Evolutionary conservation across 2,888 invertebrate species (phyloP).

Genomic region (Ichneumoninae sp.): DNA sequence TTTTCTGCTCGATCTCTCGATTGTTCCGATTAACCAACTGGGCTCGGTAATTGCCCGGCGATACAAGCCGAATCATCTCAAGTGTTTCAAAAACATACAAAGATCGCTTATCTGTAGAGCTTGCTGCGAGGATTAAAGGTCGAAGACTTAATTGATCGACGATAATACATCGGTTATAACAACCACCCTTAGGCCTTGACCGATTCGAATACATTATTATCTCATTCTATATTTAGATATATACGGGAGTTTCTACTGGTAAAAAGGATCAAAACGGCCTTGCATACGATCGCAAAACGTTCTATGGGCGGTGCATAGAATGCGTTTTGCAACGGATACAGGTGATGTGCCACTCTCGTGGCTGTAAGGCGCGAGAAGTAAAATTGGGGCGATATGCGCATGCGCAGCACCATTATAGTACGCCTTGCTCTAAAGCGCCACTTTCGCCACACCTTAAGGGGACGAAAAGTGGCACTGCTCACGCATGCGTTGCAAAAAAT

Average conservation of each 20-base stretch:
- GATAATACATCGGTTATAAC: background rate
- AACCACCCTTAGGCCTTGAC: background rate
- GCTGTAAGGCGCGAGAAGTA: no score
- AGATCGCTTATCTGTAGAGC: background rate
- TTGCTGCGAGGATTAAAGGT: background rate
- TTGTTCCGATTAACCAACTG: background rate
- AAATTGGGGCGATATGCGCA: no score
- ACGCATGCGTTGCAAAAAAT: no score
- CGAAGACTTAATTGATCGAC: background rate
- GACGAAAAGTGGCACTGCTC: no score
- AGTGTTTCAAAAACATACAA: background rate
- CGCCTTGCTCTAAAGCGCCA: no score
- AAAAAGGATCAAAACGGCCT: background rate
- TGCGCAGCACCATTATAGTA: no score
- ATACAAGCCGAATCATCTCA: background rate
- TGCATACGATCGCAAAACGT: background rate
- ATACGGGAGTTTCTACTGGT: background rate
- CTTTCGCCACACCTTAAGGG: no score
- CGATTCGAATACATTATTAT: no score
- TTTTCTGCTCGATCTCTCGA: slow-evolving; percentile 5
- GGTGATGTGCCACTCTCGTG: no score
- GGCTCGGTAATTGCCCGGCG: background rate
- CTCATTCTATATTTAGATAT: no score
- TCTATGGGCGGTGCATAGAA: background rate
- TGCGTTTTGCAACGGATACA: background rate